These are phyloP conservation scores for Vannuccia rotundouncinata DNA, from an alignment of 2,888 invertebrate genomes.

Conservation along the genomic window DNA sequence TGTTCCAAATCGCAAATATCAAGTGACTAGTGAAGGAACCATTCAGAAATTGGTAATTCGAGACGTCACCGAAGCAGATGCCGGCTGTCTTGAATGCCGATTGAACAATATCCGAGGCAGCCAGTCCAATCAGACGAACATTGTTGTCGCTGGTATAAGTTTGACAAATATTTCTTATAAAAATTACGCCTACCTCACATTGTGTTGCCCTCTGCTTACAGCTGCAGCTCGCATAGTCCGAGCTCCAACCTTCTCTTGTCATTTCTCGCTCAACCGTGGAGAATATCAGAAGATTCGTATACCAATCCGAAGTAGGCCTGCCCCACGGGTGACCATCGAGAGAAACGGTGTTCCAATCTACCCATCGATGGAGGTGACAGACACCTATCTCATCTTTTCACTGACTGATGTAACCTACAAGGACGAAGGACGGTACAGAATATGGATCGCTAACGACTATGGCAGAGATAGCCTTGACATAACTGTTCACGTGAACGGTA, in stretches of 20 bases:
- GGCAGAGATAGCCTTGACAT: neutral
- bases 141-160: constrained; percentile 23
- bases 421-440: neutral
- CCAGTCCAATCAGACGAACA: constrained; percentile 11
- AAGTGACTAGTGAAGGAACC: neutral
- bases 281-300: constrained; percentile 57
- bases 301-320: constrained; percentile 60
- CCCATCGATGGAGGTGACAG: neutral
- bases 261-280: constrained; percentile 45
- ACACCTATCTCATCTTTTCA: neutral
- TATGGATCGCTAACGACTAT: constrained; percentile 6
- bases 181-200: neutral
- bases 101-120: neutral
- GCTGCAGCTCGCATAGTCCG: neutral
- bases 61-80: constrained; percentile 20
- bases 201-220: neutral
- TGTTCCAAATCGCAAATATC: neutral
- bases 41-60: constrained; percentile 3
- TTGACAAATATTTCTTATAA: neutral
- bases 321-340: constrained; percentile 62
- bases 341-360: neutral
- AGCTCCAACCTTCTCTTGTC: neutral
- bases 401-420: neutral
- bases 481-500: neutral
- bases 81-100: constrained; percentile 17